Evolutionary conservation across 2,113 vertebrate genomes (phyloP).

Genomic region (Ranitomeya variabilis): DNA sequence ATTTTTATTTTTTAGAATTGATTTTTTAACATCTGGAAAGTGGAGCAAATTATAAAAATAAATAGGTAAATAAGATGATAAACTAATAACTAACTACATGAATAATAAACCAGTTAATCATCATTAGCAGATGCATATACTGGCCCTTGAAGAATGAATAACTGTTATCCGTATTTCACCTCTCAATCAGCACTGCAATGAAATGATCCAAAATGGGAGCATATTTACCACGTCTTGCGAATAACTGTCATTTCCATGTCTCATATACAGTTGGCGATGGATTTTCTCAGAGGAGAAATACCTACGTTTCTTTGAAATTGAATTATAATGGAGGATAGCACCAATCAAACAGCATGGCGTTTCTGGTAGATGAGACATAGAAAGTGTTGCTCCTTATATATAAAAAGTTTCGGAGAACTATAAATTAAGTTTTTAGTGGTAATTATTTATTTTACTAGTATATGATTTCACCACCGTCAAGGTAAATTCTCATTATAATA

Average conservation of each 20-base stretch:
- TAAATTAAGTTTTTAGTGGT: no score
- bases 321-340: conserved; percentile 16
- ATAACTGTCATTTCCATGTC: neutral
- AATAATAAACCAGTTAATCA: no score
- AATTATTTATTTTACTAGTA: no score
- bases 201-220: neutral
- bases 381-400: neutral
- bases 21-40: no score
- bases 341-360: conserved; percentile 1
- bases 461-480: no score
- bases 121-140: no score
- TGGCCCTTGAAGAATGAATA: no score
- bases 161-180: neutral
- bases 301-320: neutral
- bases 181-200: neutral
- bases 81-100: no score
- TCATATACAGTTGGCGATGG: neutral
- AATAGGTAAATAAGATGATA: no score
- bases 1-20: no score
- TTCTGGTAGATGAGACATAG: neutral
- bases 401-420: neutral
- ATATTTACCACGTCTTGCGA: neutral
- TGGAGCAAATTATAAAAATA: no score
- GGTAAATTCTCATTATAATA: no score
- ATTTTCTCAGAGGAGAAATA: conserved; percentile 10